Evolutionary conservation across 2,797 vertebrate species (phyloP), one percentile per base, ranked within the genome.

Genomic region (Potorous gilbertii): DNA sequence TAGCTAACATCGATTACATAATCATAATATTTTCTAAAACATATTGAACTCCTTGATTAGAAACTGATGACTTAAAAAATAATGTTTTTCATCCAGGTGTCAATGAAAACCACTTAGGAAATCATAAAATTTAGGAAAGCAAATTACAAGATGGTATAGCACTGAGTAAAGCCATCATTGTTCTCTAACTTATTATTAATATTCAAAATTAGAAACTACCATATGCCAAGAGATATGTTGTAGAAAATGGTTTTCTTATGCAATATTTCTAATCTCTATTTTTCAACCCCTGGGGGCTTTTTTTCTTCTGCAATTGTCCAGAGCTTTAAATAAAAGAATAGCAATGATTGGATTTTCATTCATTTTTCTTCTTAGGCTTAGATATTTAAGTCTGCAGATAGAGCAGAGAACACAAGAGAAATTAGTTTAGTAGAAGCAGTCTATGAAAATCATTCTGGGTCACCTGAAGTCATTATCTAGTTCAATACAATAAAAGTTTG

Each of bases 311-410:
- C 94, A 97, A 55, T 54, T 54, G 0, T 93, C 95, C 90, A 97
- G 55, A 90, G 96, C 96, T 96, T 97, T 95, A 98, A 91, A 97
- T 97, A 98, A 12, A 97, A 28, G 29, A 97, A 94, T 27, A 92
- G 54, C 9, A 81, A 95, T 31, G 95, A 95, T 93, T 94, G 93
- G 31, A 95, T 96, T 95, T 97, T 92, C 5, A 50, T 24, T 0
- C 0, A 0, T 34, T 93, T 56, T 57, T 28, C 27, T 57, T 91
- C 55, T 97, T 54, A 97, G 94, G 90, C 89, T 93, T 81, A 93
- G 55, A n/a, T 92, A 55, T 96, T 50, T 27, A 92, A 93, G 95
- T 34, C 95, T 95, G 90, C 57, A 52, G 92, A 92, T 59, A 0
- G 18, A n/a, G 91, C 74, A 24, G 93, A 92, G 56, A 93, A 50